A percentile compares a stretch with the other conserved stretches of the same genome.
Evolutionary conservation across 2,888 invertebrate genomes (phyloP).

Genomic region (Pomacea canaliculata): DNA sequence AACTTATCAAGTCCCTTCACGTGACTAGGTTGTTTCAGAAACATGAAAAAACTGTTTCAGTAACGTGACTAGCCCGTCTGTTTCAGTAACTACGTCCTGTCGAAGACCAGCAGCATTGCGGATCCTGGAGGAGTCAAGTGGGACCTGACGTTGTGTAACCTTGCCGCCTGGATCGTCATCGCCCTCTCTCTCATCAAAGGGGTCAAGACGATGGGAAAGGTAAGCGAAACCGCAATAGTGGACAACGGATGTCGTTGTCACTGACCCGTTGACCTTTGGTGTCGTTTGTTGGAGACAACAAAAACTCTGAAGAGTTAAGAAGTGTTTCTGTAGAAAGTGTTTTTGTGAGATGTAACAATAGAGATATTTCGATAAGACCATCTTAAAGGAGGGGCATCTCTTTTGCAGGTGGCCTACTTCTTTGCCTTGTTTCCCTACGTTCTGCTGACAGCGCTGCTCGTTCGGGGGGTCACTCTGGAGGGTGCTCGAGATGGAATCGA

Average conservation of each 20-base stretch:
- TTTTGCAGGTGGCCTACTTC: constrained; percentile 55
- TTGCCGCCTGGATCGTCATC: constrained; percentile 66
- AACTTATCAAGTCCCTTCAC: no score
- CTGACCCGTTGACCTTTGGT: not conserved
- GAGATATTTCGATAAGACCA: no score
- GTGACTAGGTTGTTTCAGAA: no score
- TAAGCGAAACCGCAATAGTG: constrained; percentile 29
- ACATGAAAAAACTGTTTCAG: no score
- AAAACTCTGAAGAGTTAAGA: no score
- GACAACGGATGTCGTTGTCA: no score
- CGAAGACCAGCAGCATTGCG: constrained; percentile 56
- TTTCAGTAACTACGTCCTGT: constrained; percentile 60
- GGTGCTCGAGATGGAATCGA: constrained; percentile 54
- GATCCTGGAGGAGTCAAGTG: constrained; percentile 59
- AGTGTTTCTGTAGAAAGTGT: no score
- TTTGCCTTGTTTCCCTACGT: constrained; percentile 60
- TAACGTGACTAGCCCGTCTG: no score
- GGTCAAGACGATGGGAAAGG: constrained; percentile 68
- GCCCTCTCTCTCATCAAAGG: constrained; percentile 67
- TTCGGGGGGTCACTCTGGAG: constrained; percentile 55
- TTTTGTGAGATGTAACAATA: no score
- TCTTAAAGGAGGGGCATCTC: not conserved
- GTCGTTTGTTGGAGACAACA: not conserved
- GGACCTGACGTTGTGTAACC: constrained; percentile 64
- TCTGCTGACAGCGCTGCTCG: constrained; percentile 54